Percentiles rank a stretch among this genome's conserved stretches.
These are phyloP conservation scores for Eupithecia dodoneata DNA, from an alignment of 2,888 invertebrate species.

Conservation along the genomic window DNA sequence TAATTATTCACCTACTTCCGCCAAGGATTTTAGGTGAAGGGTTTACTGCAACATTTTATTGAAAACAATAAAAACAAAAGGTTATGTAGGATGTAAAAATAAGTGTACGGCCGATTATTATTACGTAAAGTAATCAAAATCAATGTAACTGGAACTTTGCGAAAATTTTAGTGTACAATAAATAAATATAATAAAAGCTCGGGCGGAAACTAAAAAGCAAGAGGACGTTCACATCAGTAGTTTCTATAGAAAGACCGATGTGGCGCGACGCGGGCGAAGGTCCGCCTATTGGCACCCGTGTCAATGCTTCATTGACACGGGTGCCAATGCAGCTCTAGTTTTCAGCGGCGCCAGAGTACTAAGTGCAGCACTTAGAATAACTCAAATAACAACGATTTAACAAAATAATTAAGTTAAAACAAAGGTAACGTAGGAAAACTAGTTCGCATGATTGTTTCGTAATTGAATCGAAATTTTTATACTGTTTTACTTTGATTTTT, in stretches of 20 bases:
- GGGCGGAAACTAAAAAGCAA: not conserved
- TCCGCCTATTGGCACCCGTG: too few species aligned
- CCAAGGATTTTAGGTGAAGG: conserved; percentile 22
- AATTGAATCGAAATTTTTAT: too few species aligned
- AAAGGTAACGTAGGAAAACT: too few species aligned
- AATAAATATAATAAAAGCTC: not conserved
- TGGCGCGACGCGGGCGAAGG: too few species aligned
- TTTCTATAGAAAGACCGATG: not conserved
- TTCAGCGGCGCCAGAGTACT: too few species aligned
- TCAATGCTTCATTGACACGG: too few species aligned
- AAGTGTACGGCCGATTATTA: conserved; percentile 11
- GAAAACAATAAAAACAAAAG: conserved; percentile 45
- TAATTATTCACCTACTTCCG: conserved; percentile 26
- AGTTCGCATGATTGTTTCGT: too few species aligned
- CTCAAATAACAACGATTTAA: too few species aligned
- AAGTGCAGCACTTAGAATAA: too few species aligned
- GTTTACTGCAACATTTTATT: conserved; percentile 35
- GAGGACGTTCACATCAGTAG: not conserved
- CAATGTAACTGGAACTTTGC: conserved; percentile 1
- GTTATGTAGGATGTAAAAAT: conserved; percentile 34
- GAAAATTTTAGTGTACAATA: not conserved
- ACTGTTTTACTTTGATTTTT: too few species aligned
- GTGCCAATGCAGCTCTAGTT: too few species aligned
- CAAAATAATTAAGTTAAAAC: too few species aligned
- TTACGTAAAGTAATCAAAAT: conserved; percentile 24